Evolutionary conservation across 2,888 invertebrate species (phyloP).

Genomic region (Mellilla xanthometata): DNA sequence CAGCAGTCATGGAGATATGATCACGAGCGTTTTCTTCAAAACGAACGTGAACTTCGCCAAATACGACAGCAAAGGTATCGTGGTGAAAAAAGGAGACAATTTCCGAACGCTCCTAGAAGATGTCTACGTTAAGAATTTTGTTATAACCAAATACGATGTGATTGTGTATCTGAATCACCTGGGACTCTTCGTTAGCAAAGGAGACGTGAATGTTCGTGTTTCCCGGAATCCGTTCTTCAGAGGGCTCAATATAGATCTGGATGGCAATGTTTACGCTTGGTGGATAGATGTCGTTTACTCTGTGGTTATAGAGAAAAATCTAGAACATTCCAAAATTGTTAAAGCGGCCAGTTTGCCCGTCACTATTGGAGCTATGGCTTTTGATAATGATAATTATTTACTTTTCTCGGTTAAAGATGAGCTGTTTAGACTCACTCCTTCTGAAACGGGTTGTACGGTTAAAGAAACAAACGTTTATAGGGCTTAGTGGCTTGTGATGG

Average conservation of each 20-base stretch:
- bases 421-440: constrained; percentile 47
- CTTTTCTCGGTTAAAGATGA: constrained; percentile 53
- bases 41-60: constrained; percentile 58
- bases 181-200: constrained; percentile 58
- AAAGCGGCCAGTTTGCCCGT: constrained; percentile 48
- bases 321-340: constrained; percentile 48
- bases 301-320: constrained; percentile 47
- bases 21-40: constrained; percentile 57
- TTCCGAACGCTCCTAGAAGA: constrained; percentile 52
- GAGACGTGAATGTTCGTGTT: constrained; percentile 41
- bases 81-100: constrained; percentile 55
- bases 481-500: too few species aligned
- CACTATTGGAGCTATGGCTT: constrained; percentile 57
- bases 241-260: constrained; percentile 60
- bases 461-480: background rate
- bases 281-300: constrained; percentile 70
- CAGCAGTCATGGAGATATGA: constrained; percentile 60
- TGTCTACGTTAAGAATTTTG: constrained; percentile 54
- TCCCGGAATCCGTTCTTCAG: constrained; percentile 63
- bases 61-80: constrained; percentile 48
- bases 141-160: constrained; percentile 57
- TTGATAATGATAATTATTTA: constrained; percentile 65
- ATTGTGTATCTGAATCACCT: constrained; percentile 52
- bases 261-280: constrained; percentile 63
- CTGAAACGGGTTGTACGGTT: constrained; percentile 34